Percentiles rank a stretch among this genome's conserved stretches.
Evolutionary conservation across 2,797 vertebrate species (phyloP).

Genomic region (Cyprinella venusta): DNA sequence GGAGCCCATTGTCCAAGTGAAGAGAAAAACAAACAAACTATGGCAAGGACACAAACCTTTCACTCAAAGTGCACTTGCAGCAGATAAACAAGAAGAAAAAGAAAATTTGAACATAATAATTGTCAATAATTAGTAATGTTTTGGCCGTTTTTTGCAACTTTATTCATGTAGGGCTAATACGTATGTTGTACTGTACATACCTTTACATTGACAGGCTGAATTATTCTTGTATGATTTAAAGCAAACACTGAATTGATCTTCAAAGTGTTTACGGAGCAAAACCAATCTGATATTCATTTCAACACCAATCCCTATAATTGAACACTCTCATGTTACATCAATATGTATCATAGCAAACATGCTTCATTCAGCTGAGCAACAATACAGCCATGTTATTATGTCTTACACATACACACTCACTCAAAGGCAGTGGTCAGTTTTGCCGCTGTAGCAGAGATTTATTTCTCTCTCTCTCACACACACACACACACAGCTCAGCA

Average conservation of each 20-base stretch:
- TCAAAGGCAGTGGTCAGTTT: constrained; percentile 34
- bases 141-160: neutral
- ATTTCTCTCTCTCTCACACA: neutral
- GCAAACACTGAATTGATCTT: constrained; percentile 2
- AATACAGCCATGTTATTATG: constrained; percentile 29
- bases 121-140: neutral
- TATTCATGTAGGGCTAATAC: neutral
- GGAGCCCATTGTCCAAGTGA: constrained; percentile 20
- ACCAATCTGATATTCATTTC: constrained; percentile 21
- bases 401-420: neutral
- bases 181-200: neutral
- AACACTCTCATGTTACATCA: constrained; percentile 20
- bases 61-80: neutral
- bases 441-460: neutral
- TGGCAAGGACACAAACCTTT: neutral
- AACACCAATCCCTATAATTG: neutral
- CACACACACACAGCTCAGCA: constrained; percentile 41
- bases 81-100: neutral
- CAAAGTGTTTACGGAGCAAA: neutral
- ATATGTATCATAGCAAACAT: constrained; percentile 29
- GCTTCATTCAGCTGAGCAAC: constrained; percentile 33
- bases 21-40: constrained; percentile 33
- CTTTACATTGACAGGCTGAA: neutral
- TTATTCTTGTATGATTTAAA: neutral
- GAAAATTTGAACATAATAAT: neutral